A percentile compares a stretch with the other conserved stretches of the same genome.
Evolutionary conservation across 2,797 vertebrate genomes (phyloP).

Genomic region (Crypturellus tataupa): DNA sequence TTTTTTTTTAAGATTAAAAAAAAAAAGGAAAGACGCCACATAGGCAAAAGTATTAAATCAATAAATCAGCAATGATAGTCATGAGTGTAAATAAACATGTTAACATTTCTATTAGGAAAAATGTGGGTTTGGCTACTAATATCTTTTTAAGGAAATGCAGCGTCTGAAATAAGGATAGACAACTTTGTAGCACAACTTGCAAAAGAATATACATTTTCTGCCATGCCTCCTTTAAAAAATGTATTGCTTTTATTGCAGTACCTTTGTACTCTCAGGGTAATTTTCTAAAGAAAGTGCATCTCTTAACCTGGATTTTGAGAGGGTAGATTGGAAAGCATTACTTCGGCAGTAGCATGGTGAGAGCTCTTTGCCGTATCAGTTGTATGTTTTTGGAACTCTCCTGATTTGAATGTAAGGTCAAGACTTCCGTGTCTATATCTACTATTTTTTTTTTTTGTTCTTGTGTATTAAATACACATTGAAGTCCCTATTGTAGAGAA

Average conservation of each 20-base stretch:
- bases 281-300: neutral
- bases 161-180: neutral
- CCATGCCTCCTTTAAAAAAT: neutral
- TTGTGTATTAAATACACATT: neutral
- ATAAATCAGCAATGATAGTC: neutral
- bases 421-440: neutral
- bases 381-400: neutral
- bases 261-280: neutral
- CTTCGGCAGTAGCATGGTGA: neutral
- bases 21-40: neutral
- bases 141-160: neutral
- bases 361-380: neutral
- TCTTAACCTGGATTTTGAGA: neutral
- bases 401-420: neutral
- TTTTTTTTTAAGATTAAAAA: neutral
- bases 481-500: neutral
- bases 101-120: neutral
- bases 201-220: neutral
- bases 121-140: neutral
- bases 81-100: neutral
- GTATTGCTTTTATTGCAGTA: neutral
- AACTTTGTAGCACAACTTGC: neutral
- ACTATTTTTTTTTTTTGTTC: neutral
- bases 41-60: neutral
- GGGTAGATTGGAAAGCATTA: neutral